These are phyloP conservation scores for Mesitornis unicolor DNA, from an alignment of 2,113 vertebrate genomes.

Conservation along the genomic window DNA sequence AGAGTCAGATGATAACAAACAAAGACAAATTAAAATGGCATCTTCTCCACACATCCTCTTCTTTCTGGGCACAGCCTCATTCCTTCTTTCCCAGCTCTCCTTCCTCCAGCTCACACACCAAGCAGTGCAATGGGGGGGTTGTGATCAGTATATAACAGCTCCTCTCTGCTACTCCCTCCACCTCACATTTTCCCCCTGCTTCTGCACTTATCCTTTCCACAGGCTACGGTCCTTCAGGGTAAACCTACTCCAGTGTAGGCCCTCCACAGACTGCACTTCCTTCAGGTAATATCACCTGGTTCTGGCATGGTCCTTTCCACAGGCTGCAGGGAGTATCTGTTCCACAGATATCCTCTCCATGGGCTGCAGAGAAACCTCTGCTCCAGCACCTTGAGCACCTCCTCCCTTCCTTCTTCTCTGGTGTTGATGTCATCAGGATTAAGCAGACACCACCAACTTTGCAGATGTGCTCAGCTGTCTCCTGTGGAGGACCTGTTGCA, in stretches of 20 bases:
- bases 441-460: background rate
- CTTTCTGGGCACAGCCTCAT: background rate
- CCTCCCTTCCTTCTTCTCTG: background rate
- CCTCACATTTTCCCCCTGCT: too few relatives aligned
- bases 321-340: too few relatives aligned
- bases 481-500: background rate
- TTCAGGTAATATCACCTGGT: background rate
- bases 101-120: background rate
- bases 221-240: background rate
- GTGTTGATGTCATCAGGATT: background rate
- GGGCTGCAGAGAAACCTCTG: background rate
- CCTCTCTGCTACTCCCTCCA: background rate
- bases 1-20: background rate
- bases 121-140: accelerated
- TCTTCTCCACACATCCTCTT: accelerated
- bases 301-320: background rate
- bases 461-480: background rate
- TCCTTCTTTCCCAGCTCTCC: background rate
- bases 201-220: background rate
- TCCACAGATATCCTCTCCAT: background rate
- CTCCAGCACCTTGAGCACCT: background rate
- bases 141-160: background rate
- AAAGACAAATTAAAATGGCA: background rate
- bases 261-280: background rate
- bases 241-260: background rate